Base-by-base conservation (phyloP, 2,888 invertebrate genomes). In the Trachelus stipa region DNA sequence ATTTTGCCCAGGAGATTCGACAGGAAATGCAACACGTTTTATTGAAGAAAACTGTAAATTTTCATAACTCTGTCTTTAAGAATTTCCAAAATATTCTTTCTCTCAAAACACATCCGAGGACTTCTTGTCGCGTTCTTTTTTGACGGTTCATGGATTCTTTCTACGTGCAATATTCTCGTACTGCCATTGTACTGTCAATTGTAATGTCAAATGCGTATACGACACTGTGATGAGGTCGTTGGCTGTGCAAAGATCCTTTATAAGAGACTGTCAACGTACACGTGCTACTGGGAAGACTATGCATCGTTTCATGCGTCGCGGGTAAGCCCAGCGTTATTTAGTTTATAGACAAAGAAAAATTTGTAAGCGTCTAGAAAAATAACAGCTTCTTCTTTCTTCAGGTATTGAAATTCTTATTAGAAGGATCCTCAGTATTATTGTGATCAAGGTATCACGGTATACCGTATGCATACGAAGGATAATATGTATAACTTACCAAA, bases 281-380 rank as follows among this genome's bases (percentile, higher is more conserved):
- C 56, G 56, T 56, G 56, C 56, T 56, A 75, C n/a, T 30, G 69
- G 30, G 40, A 76, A 76, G 35, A 71, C 69, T 34, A 85, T 85
- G 85, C 84, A 84, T 74, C 84, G 84, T 34, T 84, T 85, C 80
- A 73, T 81, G 56, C 85, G 83, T 80, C 76, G 15, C 71, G 77
- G 85, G 85, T 85, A 77, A 85, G 85, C 84, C 76, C 33, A 71
- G 9, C 3, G 31, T 71, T 31, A 56, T 56, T 56, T 56, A 23
- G 23, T 56, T 23, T 56, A 56, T 56, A 0, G 23, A 3, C 9
- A 56, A 23, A 9, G 56, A 56, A 56, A 56, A 56, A 56, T 35
- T 1, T 34, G 3, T 35, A 35, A 35, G 35, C 35, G 35, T 35
- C 12, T 12, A 35, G 3, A 35, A 35, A 3, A 35, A 35, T 35